Evolutionary conservation across 2,113 vertebrate genomes (phyloP).

Genomic region (Australoheros scitulus): DNA sequence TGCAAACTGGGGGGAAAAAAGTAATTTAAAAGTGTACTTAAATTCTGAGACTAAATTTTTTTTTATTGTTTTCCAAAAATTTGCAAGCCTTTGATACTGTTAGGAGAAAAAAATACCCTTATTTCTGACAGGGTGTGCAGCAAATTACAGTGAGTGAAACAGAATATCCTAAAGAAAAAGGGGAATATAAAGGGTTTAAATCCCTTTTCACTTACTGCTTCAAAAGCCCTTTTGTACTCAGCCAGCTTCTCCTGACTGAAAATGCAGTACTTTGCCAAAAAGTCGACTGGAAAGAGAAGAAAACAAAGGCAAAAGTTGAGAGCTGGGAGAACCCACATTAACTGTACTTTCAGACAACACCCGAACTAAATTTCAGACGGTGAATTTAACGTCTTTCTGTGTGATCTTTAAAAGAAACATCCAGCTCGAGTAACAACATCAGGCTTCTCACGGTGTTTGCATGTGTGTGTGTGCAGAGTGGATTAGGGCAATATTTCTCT

Average conservation of each 20-base stretch:
- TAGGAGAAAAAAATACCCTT: neutral
- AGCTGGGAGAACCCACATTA: neutral
- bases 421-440: neutral
- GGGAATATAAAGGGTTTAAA: conserved; percentile 54
- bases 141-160: conserved; percentile 23
- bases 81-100: neutral
- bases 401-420: neutral
- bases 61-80: neutral
- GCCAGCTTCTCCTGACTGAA: conserved; percentile 91
- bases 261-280: conserved; percentile 93
- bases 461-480: conserved; percentile 24
- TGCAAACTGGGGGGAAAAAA: neutral
- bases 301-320: conserved; percentile 46
- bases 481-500: conserved; percentile 65
- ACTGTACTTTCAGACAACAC: neutral
- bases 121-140: neutral
- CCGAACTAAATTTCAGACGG: neutral
- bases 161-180: conserved; percentile 22
- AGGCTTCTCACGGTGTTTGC: neutral
- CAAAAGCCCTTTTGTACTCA: conserved; percentile 92
- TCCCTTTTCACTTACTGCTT: conserved; percentile 88
- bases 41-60: neutral
- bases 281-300: conserved; percentile 83
- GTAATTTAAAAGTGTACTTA: neutral
- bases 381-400: neutral